Conservation (phyloP, 2,113 vertebrate species). For the Rhipidura dahli region DNA sequence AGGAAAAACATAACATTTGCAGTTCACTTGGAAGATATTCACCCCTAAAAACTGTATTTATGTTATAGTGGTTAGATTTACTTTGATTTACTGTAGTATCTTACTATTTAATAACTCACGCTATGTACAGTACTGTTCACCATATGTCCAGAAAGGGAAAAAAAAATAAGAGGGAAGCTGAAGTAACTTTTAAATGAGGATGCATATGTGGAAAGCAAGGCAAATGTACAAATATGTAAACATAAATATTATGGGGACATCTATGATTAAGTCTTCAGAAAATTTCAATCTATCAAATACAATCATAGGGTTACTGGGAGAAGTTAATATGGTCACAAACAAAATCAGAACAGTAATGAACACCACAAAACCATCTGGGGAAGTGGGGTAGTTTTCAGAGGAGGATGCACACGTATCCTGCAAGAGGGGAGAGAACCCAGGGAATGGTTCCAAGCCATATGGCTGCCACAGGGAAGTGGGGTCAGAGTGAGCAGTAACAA, state of each 20-base stretch:
- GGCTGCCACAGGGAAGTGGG: neutral
- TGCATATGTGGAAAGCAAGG: neutral
- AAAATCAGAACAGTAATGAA: neutral
- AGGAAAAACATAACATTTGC: neutral
- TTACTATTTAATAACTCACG: neutral
- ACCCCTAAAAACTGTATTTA: neutral
- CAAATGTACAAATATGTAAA: neutral
- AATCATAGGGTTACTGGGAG: neutral
- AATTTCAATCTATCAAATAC: neutral
- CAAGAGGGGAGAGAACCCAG: neutral
- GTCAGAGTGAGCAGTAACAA: neutral
- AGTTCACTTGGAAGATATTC: neutral
- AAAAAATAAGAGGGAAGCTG: neutral
- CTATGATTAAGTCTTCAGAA: neutral
- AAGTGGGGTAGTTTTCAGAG: neutral
- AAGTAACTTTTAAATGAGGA: neutral
- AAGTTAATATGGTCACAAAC: fast-evolving
- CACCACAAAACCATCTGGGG: fast-evolving
- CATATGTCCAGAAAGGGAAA: neutral
- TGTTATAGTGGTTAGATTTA: neutral
- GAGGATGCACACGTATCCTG: neutral
- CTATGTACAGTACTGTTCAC: neutral
- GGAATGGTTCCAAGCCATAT: neutral
- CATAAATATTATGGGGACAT: neutral
- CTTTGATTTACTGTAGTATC: neutral